phyloP scores from a whole-genome alignment of 1,140 invertebrate genomes.

The Drosophila funebris region DNA sequence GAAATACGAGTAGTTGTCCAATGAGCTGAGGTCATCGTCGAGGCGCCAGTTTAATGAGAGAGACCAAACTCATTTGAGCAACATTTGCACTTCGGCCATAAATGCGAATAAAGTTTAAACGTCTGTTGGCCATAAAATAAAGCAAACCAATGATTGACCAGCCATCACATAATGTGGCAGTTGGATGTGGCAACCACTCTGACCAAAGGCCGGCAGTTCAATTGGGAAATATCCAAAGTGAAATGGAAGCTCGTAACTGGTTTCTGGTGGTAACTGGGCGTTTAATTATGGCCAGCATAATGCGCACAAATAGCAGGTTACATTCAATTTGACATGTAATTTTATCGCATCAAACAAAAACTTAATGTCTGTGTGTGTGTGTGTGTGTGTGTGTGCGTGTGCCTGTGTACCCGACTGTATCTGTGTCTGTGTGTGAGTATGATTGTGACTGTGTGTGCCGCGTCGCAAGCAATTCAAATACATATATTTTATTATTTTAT shows the following conservation, averaged over 20 bases:
- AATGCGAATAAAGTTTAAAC: slow-evolving; percentile 58
- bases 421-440: too few species aligned
- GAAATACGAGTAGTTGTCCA: neutral
- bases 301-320: slow-evolving; percentile 79
- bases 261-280: slow-evolving; percentile 28
- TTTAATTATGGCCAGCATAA: slow-evolving; percentile 75
- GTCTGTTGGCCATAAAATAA: slow-evolving; percentile 68
- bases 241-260: slow-evolving; percentile 21
- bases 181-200: slow-evolving; percentile 12
- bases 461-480: slow-evolving; percentile 74
- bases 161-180: slow-evolving; percentile 57
- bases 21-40: slow-evolving; percentile 59
- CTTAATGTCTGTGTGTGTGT: slow-evolving; percentile 28
- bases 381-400: neutral
- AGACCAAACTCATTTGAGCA: slow-evolving; percentile 18
- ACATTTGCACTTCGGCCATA: slow-evolving; percentile 28
- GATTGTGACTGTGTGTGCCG: slow-evolving; percentile 22
- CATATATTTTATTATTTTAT: slow-evolving; percentile 82
- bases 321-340: slow-evolving; percentile 81
- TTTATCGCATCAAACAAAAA: slow-evolving; percentile 74
- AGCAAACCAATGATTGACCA: slow-evolving; percentile 70
- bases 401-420: too few species aligned
- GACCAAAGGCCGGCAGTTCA: neutral
- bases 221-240: neutral
- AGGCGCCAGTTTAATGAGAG: slow-evolving; percentile 61